A percentile compares a stretch with the other conserved stretches of the same genome.
phyloP scores from a whole-genome alignment of 64 coral and sea anemone species.

The Stichodactyla mertensii region DNA sequence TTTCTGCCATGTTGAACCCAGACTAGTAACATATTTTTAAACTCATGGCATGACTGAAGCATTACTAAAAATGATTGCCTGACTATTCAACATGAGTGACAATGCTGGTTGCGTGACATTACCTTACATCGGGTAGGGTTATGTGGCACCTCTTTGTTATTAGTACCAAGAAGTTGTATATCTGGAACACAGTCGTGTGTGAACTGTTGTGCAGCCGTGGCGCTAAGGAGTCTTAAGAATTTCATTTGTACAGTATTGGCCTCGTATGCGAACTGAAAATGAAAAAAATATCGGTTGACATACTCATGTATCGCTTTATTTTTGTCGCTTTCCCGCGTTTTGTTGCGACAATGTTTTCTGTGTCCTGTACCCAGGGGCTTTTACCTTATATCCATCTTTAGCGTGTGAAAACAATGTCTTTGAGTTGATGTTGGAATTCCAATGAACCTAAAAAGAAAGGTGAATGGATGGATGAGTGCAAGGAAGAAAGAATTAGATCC shows the following conservation, averaged over 20 bases:
- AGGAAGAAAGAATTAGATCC: not conserved
- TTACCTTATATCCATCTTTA: slow-evolving; percentile 1
- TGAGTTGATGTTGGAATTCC: not conserved
- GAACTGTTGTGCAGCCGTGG: slow-evolving; percentile 42
- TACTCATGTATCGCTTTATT: too few species aligned
- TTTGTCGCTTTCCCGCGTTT: too few species aligned
- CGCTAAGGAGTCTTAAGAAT: slow-evolving; percentile 71
- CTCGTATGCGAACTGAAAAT: slow-evolving; percentile 39
- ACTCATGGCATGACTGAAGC: not conserved
- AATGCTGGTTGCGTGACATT: not conserved
- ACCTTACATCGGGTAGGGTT: slow-evolving; percentile 36
- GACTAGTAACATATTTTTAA: too few species aligned
- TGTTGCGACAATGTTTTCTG: too few species aligned
- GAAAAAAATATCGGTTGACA: not conserved
- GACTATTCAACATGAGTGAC: not conserved
- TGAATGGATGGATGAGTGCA: not conserved
- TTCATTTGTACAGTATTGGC: slow-evolving; percentile 65
- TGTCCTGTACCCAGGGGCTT: too few species aligned
- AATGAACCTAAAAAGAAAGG: slow-evolving; percentile 3
- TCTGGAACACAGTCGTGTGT: slow-evolving; percentile 40
- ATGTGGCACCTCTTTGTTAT: slow-evolving; percentile 22
- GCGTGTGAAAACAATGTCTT: not conserved
- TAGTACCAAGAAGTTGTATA: slow-evolving; percentile 35
- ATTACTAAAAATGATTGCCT: not conserved
- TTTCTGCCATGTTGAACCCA: too few species aligned